Percentiles rank a stretch among this genome's conserved stretches.
phyloP scores from a whole-genome alignment of 2,797 vertebrate genomes.

The Pantherophis vulpinus region DNA sequence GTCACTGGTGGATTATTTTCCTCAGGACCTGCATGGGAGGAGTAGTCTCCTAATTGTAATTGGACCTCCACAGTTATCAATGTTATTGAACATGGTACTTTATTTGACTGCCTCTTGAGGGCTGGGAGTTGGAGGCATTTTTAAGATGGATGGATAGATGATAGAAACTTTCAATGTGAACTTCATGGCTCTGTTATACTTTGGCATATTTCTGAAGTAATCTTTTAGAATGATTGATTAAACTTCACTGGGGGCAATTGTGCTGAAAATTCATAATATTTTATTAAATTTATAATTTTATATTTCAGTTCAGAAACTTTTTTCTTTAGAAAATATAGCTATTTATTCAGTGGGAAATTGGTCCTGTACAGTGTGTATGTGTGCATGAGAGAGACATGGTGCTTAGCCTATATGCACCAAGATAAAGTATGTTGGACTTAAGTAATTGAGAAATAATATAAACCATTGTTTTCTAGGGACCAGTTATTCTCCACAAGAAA shows the following conservation, averaged over 20 bases:
- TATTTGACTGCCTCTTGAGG: background rate
- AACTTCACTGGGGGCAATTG: background rate
- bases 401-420: background rate
- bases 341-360: background rate
- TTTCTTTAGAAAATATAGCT: background rate
- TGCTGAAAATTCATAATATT: background rate
- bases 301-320: background rate
- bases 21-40: too few species aligned
- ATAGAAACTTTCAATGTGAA: background rate
- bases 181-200: background rate
- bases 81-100: background rate
- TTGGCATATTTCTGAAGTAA: background rate
- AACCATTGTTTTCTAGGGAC: slow-evolving; percentile 80
- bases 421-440: slow-evolving; percentile 5
- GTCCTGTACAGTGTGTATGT: background rate
- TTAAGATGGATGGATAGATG: background rate
- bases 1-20: too few species aligned
- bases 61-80: background rate
- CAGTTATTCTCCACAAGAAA: slow-evolving; percentile 99
- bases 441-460: background rate
- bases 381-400: background rate
- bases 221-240: background rate
- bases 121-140: background rate
- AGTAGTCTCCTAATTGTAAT: too few species aligned
- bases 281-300: background rate